Evolutionary conservation across 2,797 vertebrate genomes (phyloP).

Genomic region (Triplophysa bombifrons): DNA sequence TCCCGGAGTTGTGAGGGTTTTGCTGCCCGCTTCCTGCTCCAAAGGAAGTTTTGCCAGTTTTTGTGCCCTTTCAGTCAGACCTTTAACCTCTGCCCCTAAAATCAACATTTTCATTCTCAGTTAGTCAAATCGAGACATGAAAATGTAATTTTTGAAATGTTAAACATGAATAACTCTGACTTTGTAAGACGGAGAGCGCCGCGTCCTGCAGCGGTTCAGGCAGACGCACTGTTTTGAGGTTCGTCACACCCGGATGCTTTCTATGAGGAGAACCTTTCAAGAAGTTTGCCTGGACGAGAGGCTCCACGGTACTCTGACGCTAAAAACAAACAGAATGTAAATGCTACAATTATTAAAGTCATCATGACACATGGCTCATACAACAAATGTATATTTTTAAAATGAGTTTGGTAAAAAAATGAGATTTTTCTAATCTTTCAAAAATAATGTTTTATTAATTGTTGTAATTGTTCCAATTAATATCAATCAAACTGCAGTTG

Average conservation of each 20-base stretch:
- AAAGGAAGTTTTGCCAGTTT: slow-evolving; percentile 81
- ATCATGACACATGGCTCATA: not conserved
- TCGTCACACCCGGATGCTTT: slow-evolving; percentile 82
- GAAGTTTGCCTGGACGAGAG: slow-evolving; percentile 71
- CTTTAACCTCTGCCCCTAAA: slow-evolving; percentile 70
- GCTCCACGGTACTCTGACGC: slow-evolving; percentile 68
- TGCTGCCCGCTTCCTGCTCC: slow-evolving; percentile 82
- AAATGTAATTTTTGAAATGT: not conserved
- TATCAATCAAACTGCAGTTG: too few species aligned
- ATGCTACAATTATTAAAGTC: not conserved
- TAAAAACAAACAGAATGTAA: slow-evolving; percentile 48
- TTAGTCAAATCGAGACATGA: not conserved
- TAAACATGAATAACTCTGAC: slow-evolving; percentile 64
- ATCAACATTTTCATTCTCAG: not conserved
- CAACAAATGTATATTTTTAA: too few species aligned
- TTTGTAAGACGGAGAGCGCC: slow-evolving; percentile 71
- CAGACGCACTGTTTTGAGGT: slow-evolving; percentile 73
- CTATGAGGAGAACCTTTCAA: slow-evolving; percentile 76
- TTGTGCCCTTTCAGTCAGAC: slow-evolving; percentile 64
- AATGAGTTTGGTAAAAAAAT: too few species aligned
- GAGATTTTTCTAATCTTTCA: too few species aligned
- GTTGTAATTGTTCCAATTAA: too few species aligned
- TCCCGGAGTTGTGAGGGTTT: slow-evolving; percentile 74
- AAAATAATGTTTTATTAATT: too few species aligned
- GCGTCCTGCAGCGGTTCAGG: slow-evolving; percentile 74